Conservation (phyloP, 2,888 invertebrate species). For the Lamellibrachia columna region DNA sequence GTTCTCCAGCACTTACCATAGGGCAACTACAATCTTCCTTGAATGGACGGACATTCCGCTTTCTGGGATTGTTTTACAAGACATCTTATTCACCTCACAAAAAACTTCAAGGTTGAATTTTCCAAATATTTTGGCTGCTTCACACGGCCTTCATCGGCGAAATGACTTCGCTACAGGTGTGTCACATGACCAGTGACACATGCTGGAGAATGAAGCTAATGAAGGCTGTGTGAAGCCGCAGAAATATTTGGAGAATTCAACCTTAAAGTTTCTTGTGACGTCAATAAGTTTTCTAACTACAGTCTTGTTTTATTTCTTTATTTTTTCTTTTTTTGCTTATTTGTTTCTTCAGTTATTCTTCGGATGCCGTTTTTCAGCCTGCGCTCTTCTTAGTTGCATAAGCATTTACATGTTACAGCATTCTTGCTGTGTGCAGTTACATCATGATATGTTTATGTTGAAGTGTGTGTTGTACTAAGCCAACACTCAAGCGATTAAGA, state of each 20-base stretch:
- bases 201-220: too few relatives aligned
- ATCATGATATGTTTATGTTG: not conserved
- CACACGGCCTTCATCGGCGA: too few relatives aligned
- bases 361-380: not conserved
- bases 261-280: too few relatives aligned
- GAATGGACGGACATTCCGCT: too few relatives aligned
- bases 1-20: slow-evolving; percentile 8
- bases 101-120: too few relatives aligned
- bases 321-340: not conserved
- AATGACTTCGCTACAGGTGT: too few relatives aligned
- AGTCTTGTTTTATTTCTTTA: not conserved
- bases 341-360: not conserved
- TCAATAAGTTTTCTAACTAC: not conserved
- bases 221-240: too few relatives aligned
- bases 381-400: not conserved
- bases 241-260: too few relatives aligned
- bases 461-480: not conserved
- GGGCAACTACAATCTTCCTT: not conserved
- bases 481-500: not conserved
- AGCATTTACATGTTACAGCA: not conserved
- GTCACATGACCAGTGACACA: too few relatives aligned
- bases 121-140: too few relatives aligned
- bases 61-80: too few relatives aligned
- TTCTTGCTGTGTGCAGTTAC: not conserved
- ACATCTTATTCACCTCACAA: too few relatives aligned